phyloP scores from a whole-genome alignment of 2,888 invertebrate species.

The Oxytorus armatus region DNA sequence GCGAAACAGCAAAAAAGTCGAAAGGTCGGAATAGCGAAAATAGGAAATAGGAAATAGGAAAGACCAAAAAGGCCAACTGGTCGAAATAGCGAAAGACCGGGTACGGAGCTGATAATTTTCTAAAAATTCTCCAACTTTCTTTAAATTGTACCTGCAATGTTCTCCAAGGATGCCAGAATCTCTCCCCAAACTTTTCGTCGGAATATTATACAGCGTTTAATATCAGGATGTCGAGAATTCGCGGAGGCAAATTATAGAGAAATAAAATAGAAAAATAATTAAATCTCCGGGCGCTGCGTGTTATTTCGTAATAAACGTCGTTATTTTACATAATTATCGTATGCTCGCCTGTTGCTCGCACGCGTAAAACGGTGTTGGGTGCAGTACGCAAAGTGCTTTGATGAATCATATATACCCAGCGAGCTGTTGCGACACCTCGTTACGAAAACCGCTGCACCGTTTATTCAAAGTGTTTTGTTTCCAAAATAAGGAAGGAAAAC shows the following conservation, averaged over 20 bases:
- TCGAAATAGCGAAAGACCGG: no score
- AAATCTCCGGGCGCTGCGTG: constrained; percentile 6
- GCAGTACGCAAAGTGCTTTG: constrained; percentile 37
- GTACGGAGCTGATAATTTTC: no score
- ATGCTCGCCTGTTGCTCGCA: constrained; percentile 21
- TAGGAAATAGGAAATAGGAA: no score
- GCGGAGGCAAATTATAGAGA: background rate
- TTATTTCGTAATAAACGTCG: constrained; percentile 22
- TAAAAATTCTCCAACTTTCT: no score
- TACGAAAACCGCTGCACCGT: constrained; percentile 37
- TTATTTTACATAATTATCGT: constrained; percentile 53
- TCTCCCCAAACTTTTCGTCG: no score
- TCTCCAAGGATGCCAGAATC: no score
- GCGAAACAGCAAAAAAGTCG: no score
- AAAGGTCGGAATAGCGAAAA: no score
- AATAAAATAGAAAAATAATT: constrained; percentile 1
- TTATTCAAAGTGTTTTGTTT: background rate
- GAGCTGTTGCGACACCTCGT: constrained; percentile 36
- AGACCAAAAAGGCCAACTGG: no score
- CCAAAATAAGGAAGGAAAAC: constrained; percentile 5
- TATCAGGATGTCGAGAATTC: no score
- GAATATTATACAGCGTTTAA: background rate
- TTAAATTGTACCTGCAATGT: no score
- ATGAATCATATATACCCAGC: constrained; percentile 41
- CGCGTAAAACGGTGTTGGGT: constrained; percentile 1